Percentiles rank a stretch among this genome's conserved stretches.
These are phyloP conservation scores for Lucinisca nassula DNA, from an alignment of 2,888 invertebrate genomes.

Conservation along the genomic window DNA sequence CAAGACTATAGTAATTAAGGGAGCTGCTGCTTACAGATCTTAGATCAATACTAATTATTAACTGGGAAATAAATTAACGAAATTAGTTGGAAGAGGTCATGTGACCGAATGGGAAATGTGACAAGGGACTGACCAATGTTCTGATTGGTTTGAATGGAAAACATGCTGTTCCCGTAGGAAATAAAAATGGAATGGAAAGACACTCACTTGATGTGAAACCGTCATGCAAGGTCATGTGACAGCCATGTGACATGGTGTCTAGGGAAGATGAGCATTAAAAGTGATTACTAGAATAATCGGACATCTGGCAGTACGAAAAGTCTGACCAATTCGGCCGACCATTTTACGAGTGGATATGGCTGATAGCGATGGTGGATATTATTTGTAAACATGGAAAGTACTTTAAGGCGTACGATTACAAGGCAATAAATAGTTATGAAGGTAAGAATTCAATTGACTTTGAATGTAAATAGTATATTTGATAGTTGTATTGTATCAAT, in stretches of 20 bases:
- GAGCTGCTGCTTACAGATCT: background rate
- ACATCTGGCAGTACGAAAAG: background rate
- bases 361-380: constrained; percentile 78
- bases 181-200: background rate
- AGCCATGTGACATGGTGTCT: constrained; percentile 7
- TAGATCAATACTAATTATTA: background rate
- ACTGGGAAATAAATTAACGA: background rate
- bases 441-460: constrained; percentile 61
- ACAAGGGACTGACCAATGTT: background rate
- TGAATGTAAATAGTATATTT: constrained; percentile 4
- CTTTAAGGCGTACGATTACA: constrained; percentile 72
- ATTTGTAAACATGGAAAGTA: constrained; percentile 81
- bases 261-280: background rate
- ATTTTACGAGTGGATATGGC: background rate
- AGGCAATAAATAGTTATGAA: constrained; percentile 72
- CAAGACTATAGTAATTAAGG: background rate
- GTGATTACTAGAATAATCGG: background rate
- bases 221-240: constrained; percentile 5
- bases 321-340: background rate
- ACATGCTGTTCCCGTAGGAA: background rate
- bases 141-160: background rate
- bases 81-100: background rate
- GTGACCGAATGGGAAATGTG: background rate
- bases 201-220: background rate
- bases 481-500: background rate